phyloP scores from a whole-genome alignment of 2,888 invertebrate species.

The Cylindroiulus punctatus region DNA sequence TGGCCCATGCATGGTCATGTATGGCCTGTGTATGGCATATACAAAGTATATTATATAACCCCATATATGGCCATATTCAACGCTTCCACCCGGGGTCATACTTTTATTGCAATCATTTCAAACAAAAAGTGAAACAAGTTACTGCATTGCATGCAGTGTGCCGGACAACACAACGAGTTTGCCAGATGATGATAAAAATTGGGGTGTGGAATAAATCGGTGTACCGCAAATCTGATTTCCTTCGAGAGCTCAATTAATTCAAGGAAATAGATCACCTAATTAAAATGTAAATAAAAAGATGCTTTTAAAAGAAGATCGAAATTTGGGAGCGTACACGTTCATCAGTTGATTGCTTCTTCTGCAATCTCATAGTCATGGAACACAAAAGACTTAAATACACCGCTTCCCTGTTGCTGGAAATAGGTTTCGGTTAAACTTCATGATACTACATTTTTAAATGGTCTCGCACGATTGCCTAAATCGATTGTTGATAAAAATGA shows the following conservation, averaged over 20 bases:
- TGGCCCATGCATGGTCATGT: too few species aligned
- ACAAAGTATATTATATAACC: too few species aligned
- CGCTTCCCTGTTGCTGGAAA: constrained; percentile 1
- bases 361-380: background rate
- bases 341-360: background rate
- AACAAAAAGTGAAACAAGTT: background rate
- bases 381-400: background rate
- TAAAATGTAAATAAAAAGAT: background rate
- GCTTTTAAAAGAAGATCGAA: background rate
- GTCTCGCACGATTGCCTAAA: constrained; percentile 24
- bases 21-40: too few species aligned
- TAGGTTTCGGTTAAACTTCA: background rate
- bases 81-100: too few species aligned
- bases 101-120: too few species aligned
- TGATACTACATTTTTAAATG: constrained; percentile 1
- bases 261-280: constrained; percentile 5
- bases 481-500: background rate
- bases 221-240: background rate
- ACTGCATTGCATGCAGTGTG: background rate
- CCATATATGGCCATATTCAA: too few species aligned
- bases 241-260: background rate
- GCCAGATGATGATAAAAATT: background rate
- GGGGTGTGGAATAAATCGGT: too few species aligned
- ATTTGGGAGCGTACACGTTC: background rate
- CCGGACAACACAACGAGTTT: background rate